Base-by-base conservation (phyloP, 2,888 invertebrate species). In the Portevinia maculata region DNA sequence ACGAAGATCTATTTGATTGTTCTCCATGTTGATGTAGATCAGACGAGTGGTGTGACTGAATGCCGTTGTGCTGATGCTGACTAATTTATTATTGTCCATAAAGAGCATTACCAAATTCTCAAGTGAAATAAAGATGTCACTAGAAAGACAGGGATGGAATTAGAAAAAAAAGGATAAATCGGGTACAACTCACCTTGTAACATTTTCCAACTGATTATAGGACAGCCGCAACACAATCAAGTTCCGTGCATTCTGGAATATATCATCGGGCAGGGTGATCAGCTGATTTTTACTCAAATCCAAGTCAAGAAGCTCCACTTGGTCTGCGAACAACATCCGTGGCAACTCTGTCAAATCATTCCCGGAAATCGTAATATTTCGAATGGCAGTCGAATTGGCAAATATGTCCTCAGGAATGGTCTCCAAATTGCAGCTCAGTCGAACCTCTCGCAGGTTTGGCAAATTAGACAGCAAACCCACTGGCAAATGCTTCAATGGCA, bases 261-360 rank as follows among this genome's bases (percentile, higher is more conserved):
- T 85, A 55, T 91, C 91, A 37, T 93, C 92, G 15, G 93, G 93
- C 67, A 96, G 89, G 21, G 89, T 89, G 37, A 87, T 90, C 7
- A 97, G 86, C 55, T 91, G 90, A 89, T 97, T 97, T 78, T 92
- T 90, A 79, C 93, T 92, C 67, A 97, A 89, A 87, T 94, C 93
- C 71, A 97, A 89, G 41, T 91, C 92, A 5, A 92, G 86, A 7
- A 97, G 90, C 55, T 93, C 92, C 4, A 89, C 91, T 88, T 94
- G 93, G 87, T 94, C 93, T 21, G 92, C 92, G 84, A 96, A 93
- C 32, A 95, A 89, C 30, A 92, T 89, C 24, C 90, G 91, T 0
- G 95, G 94, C 64, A 97, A 88, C 1, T 86, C 87, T 30, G 86
- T 88, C 3, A 94, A 89, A 59, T 90, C 89, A 87, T 95, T 96